These are phyloP conservation scores for Carlito syrichta DNA, from an alignment of 2,113 vertebrate species.

Conservation along the genomic window DNA sequence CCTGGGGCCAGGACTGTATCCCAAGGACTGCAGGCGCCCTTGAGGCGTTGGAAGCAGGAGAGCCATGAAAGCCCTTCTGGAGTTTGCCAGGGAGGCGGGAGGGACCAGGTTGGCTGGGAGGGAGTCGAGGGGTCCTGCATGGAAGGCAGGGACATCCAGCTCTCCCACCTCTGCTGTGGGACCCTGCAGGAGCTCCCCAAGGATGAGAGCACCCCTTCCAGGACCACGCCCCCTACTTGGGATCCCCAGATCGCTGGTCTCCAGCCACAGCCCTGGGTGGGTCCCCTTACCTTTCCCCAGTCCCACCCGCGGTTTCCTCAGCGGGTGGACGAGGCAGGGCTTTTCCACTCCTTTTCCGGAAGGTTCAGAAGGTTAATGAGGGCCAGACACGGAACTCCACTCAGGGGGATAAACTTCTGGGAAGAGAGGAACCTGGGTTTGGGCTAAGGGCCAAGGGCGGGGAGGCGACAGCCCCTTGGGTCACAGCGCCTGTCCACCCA, in stretches of 20 bases:
- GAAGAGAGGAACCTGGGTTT: constrained; percentile 48
- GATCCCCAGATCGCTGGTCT: background rate
- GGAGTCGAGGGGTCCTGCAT: background rate
- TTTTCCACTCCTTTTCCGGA: constrained; percentile 33
- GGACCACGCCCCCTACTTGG: background rate
- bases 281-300: background rate
- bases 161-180: accelerated
- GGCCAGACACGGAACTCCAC: background rate
- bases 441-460: constrained; percentile 48
- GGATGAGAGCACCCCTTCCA: background rate
- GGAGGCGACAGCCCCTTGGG: background rate
- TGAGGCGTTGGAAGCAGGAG: background rate
- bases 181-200: too few relatives aligned
- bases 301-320: background rate
- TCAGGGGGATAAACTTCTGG: constrained; percentile 47
- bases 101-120: too few relatives aligned
- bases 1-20: too few relatives aligned
- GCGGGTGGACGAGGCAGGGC: background rate
- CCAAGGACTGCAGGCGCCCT: background rate
- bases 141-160: background rate
- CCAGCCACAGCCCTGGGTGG: background rate
- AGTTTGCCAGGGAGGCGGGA: background rate
- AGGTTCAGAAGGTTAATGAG: constrained; percentile 60
- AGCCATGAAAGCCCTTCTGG: background rate
- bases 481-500: accelerated